Conservation (phyloP, 2,797 vertebrate genomes). For the Pelobates cultripes region DNA sequence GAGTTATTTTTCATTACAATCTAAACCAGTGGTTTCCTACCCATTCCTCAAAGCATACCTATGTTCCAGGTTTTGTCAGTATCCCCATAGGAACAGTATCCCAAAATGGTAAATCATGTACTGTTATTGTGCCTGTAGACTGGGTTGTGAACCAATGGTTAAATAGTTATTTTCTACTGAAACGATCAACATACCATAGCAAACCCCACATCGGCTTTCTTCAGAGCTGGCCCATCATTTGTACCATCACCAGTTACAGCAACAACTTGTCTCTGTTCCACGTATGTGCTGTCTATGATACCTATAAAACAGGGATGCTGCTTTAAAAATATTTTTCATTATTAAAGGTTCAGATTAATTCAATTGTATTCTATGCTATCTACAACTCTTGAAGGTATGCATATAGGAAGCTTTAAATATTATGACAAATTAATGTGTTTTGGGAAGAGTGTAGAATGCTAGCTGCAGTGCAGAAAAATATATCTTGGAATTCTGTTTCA, state of each 20-base stretch:
- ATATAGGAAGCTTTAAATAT: neutral
- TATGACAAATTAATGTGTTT: neutral
- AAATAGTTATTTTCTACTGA: no score
- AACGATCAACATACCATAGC: constrained; percentile 84
- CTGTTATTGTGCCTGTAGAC: no score
- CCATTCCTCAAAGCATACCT: no score
- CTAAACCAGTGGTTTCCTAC: no score
- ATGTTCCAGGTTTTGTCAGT: no score
- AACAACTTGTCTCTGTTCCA: constrained; percentile 94
- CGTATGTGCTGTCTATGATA: constrained; percentile 95
- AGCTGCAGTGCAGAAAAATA: neutral
- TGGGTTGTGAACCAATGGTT: no score
- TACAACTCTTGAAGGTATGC: neutral
- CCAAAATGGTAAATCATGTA: no score
- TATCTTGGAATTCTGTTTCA: neutral
- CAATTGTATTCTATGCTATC: neutral
- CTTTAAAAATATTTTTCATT: neutral
- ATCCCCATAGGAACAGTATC: no score
- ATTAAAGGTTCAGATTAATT: neutral
- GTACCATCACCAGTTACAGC: constrained; percentile 98
- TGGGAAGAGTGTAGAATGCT: neutral
- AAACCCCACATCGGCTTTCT: constrained; percentile 98
- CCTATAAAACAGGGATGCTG: constrained; percentile 70
- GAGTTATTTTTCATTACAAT: no score
- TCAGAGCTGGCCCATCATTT: constrained; percentile 95